Base-by-base conservation (phyloP, 2,888 invertebrate species). In the Pediacus dermestoides region DNA sequence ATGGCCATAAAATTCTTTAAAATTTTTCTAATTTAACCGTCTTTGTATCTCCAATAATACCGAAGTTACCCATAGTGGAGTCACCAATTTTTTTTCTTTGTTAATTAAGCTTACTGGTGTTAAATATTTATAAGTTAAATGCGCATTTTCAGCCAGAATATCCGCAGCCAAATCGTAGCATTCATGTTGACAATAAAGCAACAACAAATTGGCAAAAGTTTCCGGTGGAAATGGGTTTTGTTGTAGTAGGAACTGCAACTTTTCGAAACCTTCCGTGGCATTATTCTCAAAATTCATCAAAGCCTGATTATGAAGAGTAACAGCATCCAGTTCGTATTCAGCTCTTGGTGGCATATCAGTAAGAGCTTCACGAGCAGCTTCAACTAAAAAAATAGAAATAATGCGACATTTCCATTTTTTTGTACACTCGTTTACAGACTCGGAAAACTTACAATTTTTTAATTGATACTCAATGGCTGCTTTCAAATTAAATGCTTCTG, bases 101-200 rank as follows among this genome's bases (percentile, higher is more conserved):
- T n/a, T n/a, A n/a, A n/a, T 7, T 25, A 9, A 3, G 11, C 74
- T 72, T 72, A 86, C 87, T 43, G 90, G 88, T 4, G 91, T 88
- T 35, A 97, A 72, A 67, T 90, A 94, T 70, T 95, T 95, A 63
- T 92, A 94, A 0, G 95, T 96, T 37, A 96, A 80, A 63, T 96
- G 91, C 3, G 93, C 89, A 70, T 97, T 95, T 71, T 97, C 97
- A 3, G 97, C 97, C 45, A 99, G 69, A 21, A 99, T 89, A 71
- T 99, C 99, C 0, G 99, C 99, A 6, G 97, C 97, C 42, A 97
- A 74, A 67, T 99, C 97, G 63, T 88, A 96, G 65, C 95, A 93
- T 70, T 96, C 96, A 68, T 95, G 93, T 67, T 94, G 95, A 65
- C 96, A 93, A 64, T 97, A 99, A 1, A 96, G 74, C 2, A 99